Evolutionary conservation across 2,888 invertebrate genomes (phyloP), one percentile per base, ranked within the genome.

Genomic region (Chymomyza procnemis): DNA sequence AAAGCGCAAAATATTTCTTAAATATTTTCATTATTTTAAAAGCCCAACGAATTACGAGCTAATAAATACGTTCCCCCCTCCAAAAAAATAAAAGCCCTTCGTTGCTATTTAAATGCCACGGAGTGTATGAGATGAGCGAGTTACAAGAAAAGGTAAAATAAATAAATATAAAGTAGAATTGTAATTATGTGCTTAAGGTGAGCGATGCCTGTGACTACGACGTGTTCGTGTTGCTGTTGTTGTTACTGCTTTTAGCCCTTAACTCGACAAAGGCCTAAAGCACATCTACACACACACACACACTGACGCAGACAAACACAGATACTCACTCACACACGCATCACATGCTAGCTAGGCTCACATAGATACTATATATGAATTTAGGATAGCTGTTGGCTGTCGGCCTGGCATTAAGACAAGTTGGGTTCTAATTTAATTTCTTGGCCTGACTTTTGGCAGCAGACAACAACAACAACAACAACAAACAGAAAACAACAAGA

Each of bases 161-260:
- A 87, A 85, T 83, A 85, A 79, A 85, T 83, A 85, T 73, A 82
- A 87, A 81, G 72, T 87, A 82, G 87, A 87, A 85, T 85, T 82
- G 82, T 82, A 82, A 82, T 82, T 82, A 82, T 86, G 87, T 81
- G 85, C 85, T 84, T 86, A 79, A 81, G 74, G 82, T 85, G 85
- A 81, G 82, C 84, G 80, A 83, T 81, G 85, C 69, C 64, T 64
- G 48, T 56, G 69, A 59, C 19, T 26, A 4, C 21, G 4, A 56
- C 30, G 48, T 48, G 26, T 26, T 26, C 26, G 5, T 0, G 60
- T 21, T 64, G 55, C 48, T 1, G 21, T 21, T 50, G 14, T 12
- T 52, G 19, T 5, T 52, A 19, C 6, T 52, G 12, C 5, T 16
- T 54, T 14, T 54, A 19, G 12, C 22, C 14, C 9, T 54, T 54